A percentile compares a stretch with the other conserved stretches of the same genome.
phyloP scores from a whole-genome alignment of 2,797 vertebrate genomes.

The Gymnoscopelus braueri region DNA sequence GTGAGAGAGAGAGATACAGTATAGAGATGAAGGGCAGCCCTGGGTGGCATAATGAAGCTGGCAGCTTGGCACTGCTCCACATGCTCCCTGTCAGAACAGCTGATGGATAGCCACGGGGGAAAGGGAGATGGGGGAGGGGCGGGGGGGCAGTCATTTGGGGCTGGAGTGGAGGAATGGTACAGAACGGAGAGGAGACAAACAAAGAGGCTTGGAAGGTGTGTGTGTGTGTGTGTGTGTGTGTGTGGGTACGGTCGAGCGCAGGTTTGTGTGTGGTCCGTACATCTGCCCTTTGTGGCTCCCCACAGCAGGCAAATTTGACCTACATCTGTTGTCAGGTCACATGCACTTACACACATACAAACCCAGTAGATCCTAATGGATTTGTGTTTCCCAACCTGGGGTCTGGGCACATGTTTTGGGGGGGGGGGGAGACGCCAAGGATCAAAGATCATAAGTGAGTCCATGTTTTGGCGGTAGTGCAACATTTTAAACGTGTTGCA shows the following conservation, averaged over 20 bases:
- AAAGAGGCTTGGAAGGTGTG: not conserved
- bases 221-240: not conserved
- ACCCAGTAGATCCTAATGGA: not conserved
- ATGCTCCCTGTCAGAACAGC: conserved; percentile 17
- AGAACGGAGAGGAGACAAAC: not conserved
- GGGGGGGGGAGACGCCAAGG: no score
- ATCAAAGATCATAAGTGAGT: no score
- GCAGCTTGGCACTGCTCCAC: conserved; percentile 43
- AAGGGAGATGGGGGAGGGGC: not conserved
- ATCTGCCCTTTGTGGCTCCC: conserved; percentile 44
- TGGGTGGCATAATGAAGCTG: conserved; percentile 30
- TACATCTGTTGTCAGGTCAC: conserved; percentile 39
- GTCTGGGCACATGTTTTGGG: no score
- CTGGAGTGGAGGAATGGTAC: not conserved
- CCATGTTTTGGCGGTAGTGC: no score
- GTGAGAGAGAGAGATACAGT: no score
- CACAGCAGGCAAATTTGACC: conserved; percentile 46
- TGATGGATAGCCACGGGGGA: conserved; percentile 15
- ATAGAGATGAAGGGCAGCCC: conserved; percentile 22
- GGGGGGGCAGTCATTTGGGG: not conserved
- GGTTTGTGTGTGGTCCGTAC: conserved; percentile 48
- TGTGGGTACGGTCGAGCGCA: not conserved
- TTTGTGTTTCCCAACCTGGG: no score
- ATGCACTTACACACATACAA: conserved; percentile 11
- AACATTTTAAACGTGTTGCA: no score